Evolutionary conservation across 64 coral and sea anemone genomes (phyloP), one percentile per base, ranked within the genome.

Genomic region (Hydrozoanthus tunicans): DNA sequence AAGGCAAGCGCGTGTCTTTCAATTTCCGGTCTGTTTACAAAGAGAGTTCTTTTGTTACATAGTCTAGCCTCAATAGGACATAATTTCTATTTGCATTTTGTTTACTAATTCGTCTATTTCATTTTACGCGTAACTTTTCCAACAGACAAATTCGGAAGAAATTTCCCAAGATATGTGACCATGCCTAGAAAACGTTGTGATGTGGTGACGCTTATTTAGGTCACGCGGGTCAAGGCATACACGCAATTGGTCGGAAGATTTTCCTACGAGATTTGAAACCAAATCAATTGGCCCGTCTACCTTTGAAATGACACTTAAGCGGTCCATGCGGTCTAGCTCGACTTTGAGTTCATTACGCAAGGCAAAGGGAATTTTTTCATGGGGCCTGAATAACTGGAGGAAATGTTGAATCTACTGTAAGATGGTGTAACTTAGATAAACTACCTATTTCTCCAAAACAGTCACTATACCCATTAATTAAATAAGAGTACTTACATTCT

Each of bases 201-300:
- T 3, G 76, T 93, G 92, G 52, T 90, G 76, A 73, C 86, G 51
- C 55, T 74, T 90, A 20, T 20, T 20, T 20, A 20, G 20, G 20
- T 20, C 20, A 20, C 20, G 20, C 20, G 20, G 20, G 20, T 20
- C 20, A 20, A 20, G 20, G 20, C 20, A 20, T 20, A 20, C 20
- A 20, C 20, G 20, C 20, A 20, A 20, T 20, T 20, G 20, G 20
- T 20, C 20, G 56, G 59, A 74, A 17, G 52, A 51, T 24, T 90
- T 94, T 90, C 76, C 17, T 5, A 70, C 92, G 5, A 90, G 24
- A 15, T 56, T 54, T 59, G 70, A 81, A 0, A 94, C 92, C 84
- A 83, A 79, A 23, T 93, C 84, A 25, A 84, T 93, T 58, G 92
- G 83, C 53, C 79, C 74, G 15, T 81, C 74, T 8, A 89, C 78